Evolutionary conservation across 2,113 vertebrate species (phyloP).

Genomic region (Procapra przewalskii): DNA sequence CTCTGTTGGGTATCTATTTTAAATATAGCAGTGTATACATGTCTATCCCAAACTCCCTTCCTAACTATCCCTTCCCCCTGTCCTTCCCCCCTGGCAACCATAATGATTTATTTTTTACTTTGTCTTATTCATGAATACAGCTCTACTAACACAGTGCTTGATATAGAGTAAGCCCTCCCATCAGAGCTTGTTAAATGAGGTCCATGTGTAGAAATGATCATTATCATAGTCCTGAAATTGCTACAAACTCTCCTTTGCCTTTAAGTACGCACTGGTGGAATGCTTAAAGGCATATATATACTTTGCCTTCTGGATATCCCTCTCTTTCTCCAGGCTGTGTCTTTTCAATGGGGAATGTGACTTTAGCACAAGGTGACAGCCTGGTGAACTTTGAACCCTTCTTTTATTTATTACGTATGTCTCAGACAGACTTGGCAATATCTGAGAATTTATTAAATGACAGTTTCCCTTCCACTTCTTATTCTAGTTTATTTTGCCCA

Average conservation of each 20-base stretch:
- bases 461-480: conserved; percentile 15
- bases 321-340: background rate
- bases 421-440: background rate
- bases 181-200: background rate
- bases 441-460: conserved; percentile 53
- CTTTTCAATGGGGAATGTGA: background rate
- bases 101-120: background rate
- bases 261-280: background rate
- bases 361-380: background rate
- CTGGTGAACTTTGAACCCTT: background rate
- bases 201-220: background rate
- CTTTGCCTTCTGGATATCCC: rapidly evolving
- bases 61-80: background rate
- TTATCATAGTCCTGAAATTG: background rate
- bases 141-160: rapidly evolving
- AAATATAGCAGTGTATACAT: background rate
- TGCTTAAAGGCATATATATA: too few species aligned
- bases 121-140: background rate
- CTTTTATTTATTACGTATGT: conserved; percentile 31
- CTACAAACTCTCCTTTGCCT: background rate
- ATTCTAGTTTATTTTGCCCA: conserved; percentile 46
- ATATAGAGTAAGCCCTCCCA: background rate
- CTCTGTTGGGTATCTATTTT: background rate
- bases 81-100: background rate
- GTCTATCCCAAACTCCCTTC: background rate